Percentiles rank a stretch among this genome's conserved stretches.
phyloP scores from a whole-genome alignment of 2,113 vertebrate genomes.

The Bombycilla garrulus region DNA sequence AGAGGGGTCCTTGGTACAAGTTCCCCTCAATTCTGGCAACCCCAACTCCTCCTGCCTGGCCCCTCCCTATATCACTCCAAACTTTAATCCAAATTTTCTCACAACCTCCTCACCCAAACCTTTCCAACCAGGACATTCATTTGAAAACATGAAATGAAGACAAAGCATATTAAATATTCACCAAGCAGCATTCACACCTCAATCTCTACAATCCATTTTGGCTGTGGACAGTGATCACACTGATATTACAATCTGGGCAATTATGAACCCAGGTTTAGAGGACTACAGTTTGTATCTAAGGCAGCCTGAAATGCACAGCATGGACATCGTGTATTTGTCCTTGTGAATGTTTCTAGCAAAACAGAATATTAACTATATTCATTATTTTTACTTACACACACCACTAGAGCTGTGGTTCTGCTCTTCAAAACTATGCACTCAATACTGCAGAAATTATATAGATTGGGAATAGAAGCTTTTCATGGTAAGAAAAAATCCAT shows the following conservation, averaged over 20 bases:
- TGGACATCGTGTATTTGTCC: background rate
- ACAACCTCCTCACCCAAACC: background rate
- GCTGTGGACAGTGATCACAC: background rate
- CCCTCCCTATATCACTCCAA: background rate
- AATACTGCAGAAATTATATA: background rate
- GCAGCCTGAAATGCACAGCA: background rate
- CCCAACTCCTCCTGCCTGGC: background rate
- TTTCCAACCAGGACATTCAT: background rate
- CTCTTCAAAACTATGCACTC: background rate
- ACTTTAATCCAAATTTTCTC: background rate
- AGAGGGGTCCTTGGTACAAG: background rate
- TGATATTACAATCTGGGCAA: background rate
- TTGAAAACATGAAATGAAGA: background rate
- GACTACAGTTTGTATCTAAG: background rate
- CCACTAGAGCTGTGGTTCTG: background rate
- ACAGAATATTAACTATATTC: background rate
- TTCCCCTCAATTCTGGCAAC: background rate
- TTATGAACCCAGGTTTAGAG: background rate
- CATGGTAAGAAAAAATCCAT: background rate
- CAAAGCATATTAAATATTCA: background rate
- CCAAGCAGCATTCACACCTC: background rate
- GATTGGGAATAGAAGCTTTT: background rate
- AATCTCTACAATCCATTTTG: background rate
- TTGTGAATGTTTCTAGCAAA: background rate
- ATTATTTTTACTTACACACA: background rate